Evolutionary conservation across 1,140 invertebrate species (phyloP), one percentile per base, ranked within the genome.

Genomic region (Temnothorax nylanderi): DNA sequence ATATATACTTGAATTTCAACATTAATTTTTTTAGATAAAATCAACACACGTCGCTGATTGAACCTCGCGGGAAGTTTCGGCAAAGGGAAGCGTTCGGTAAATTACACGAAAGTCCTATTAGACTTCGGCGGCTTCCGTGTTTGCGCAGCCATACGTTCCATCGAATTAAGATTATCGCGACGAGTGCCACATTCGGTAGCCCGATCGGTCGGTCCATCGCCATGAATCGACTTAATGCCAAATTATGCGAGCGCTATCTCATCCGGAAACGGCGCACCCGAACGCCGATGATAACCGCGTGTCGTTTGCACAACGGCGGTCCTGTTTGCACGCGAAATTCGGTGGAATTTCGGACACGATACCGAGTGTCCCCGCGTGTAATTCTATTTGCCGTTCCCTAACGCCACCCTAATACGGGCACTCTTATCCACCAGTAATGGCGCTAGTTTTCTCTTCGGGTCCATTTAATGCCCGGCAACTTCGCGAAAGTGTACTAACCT

Each of bases 191-290:
- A 18, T 47, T 60, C 26, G 51, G 51, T 84, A 49, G n/a, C 26
- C 26, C 26, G 26, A 1, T 84, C 69, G 13, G 8, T 21, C 54
- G 26, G n/a, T 16, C n/a, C 3, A 6, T 13, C 51, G 62, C 26
- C 80, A 32, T 74, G 41, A 74, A 84, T 84, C 69, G 80, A 84
- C 80, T 75, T 84, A 84, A 75, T 75, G 69, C 69, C 54, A 82
- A 82, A 84, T 84, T 75, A 78, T 60, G 74, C 47, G 47, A 44
- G 32, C 51, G 41, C 41, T 62, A 60, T 75, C 32, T 75, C 69
- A 74, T 49, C 26, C 69, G 69, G 56, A 84, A 84, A 74, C 56
- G 34, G 21, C 54, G 21, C 37, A 18, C 8, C 5, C 34, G 8
- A 51, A 72, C 34, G 16, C 47, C 34, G 44, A 41, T 21, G 64